Evolutionary conservation across 1,140 invertebrate genomes (phyloP), one percentile per base, ranked within the genome.

Genomic region (Metaphire vulgaris): DNA sequence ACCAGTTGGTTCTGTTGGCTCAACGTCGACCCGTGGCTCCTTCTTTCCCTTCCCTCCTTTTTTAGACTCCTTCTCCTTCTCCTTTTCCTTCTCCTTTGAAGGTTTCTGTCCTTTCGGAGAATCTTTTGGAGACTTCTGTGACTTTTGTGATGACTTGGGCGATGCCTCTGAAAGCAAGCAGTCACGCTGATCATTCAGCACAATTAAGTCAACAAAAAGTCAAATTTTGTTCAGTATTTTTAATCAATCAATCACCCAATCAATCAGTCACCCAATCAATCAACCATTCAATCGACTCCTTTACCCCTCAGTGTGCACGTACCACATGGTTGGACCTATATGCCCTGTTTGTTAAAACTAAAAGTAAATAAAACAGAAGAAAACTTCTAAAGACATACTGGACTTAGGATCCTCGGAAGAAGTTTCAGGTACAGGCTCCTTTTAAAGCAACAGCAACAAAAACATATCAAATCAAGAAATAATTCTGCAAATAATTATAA

Each of bases 1-100:
- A 67, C 81, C 83, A 16, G 80, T 74, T 16, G 84, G 84, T 70
- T 77, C 81, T 56, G 81, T 80, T 6, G 83, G 81, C 68, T 83
- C 84, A 21, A 80, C 80, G 34, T 85, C 84, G 12, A 82, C 81
- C 34, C 83, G 83, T 65, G 85, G 83, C 76, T 83, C 82, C 30
- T 84, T 84, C n/a, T 68, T 72, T 76, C 84, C 84, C 81, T 82
- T 83, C 16, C 80, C 80, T 30, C 6, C 32, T 15, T 33, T 2
- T n/a, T 69, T 73, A 29, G 28, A n/a, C n/a, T 33, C 26, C 64
- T 77, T 79, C 41, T 21, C 41, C 21, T 6, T 6, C 41, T 56
- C 21, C 41, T 6, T 6, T 12, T 6, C 6, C 41, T 56, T 56
- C 41, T 56, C 6, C 41, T n/a, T n/a, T n/a, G n/a, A n/a, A n/a